Evolutionary conservation across 2,113 vertebrate genomes (phyloP), one percentile per base, ranked within the genome.

Genomic region (Corvus moneduloides): DNA sequence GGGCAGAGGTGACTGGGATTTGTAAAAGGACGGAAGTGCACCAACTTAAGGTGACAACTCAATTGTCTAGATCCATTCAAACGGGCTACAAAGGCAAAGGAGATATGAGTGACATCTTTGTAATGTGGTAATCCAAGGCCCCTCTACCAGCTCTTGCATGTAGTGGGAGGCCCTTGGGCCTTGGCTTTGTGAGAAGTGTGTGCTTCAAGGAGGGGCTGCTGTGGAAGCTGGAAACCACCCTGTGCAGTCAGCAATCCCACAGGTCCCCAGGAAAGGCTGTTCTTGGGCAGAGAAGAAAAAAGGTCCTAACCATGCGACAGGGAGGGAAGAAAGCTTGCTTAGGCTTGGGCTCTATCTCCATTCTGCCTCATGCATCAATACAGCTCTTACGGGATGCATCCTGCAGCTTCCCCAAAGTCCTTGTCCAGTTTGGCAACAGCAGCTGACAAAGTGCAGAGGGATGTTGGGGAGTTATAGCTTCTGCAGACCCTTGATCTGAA

Each of bases 1-100:
- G 64, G 72, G 72, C 88, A 84, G 68, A 90, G 77, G 64, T 94
- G 88, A 30, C 56, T 64, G 64, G n/a, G 74, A 89, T 92, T 95
- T 92, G 67, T 96, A 75, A 89, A 78, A 56, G 69, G 61, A 86
- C 39, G 33, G 81, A 90, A 80, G 23, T 48, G 41, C 35, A 59
- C 39, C 37, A 80, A 28, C 52, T 92, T 48, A 71, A 93, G 83
- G 68, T 84, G 61, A 49, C 39, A 92, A 78, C 84, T 89, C 35
- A 49, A 8, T 93, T 81, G 68, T 67, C 58, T 79, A 41, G 54
- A 68, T 68, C 56, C 18, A 10, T 73, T 93, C 78, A 77, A 58
- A 86, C 26, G 11, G 27, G 48, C 22, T 80, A 61, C 18, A 94
- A 61, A 93, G 26, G 48, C 43, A 77, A 59, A 74, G 55, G 62